Evolutionary conservation across 2,888 invertebrate species (phyloP), one percentile per base, ranked within the genome.

Genomic region (Tetheella fluctuosa): DNA sequence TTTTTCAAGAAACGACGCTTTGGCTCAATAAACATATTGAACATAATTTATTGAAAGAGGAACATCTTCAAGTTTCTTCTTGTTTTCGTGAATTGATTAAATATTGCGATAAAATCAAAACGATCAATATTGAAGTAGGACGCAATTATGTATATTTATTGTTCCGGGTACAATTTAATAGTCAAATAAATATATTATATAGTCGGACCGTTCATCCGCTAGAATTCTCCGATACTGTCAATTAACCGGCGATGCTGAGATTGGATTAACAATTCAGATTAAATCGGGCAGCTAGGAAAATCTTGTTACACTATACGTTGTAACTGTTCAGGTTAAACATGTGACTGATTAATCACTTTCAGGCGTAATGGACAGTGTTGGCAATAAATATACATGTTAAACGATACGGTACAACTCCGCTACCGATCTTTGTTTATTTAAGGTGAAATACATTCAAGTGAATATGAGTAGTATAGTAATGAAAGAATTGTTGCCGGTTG

Each of bases 191-290:
- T 88, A 80, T 75, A 75, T 68, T n/a, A n/a, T n/a, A n/a, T n/a
- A 68, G 62, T 66, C 57, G 73, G 79, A 78, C 82, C 76, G 7
- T 4, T 73, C 72, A 70, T 64, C 65, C 65, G 61, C 64, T 69
- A 62, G 70, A 68, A 69, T 81, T 80, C 79, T 63, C 69, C 77
- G 77, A 76, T 75, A 78, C 79, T 83, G 86, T 87, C 89, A 91
- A 91, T 90, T 90, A 91, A 84, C 74, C 71, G 68, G 39, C 68
- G 68, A 85, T 84, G 77, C 74, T 64, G 73, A 81, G 81, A 86
- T 86, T 71, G 80, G 79, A 91, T 90, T 89, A 86, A 86, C 88
- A 84, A 87, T 88, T 87, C 83, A 87, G 86, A 91, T 90, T 86
- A 84, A 83, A 86, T 85, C 83, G 81, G 74, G 73, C 79, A 77